Percentiles rank a stretch among this genome's conserved stretches.
Evolutionary conservation across 2,888 invertebrate species (phyloP).

Genomic region (Oligia latruncula): DNA sequence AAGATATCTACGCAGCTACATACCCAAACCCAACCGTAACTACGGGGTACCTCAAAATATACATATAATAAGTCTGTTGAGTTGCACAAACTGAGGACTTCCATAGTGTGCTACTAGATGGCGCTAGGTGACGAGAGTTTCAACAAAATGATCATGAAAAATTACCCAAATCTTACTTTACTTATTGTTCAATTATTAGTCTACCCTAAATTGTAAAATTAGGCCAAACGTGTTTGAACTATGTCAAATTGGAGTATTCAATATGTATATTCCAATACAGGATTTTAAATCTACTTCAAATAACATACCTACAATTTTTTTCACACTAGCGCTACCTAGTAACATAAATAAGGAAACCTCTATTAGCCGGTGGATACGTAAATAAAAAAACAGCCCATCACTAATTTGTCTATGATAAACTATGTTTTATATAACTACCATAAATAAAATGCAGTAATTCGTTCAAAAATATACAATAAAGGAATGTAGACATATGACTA

Average conservation of each 20-base stretch:
- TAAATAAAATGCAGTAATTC: slow-evolving; percentile 81
- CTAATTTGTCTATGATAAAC: slow-evolving; percentile 81
- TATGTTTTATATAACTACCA: slow-evolving; percentile 75
- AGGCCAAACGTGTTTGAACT: slow-evolving; percentile 60
- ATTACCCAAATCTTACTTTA: slow-evolving; percentile 47
- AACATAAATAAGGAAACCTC: slow-evolving; percentile 57
- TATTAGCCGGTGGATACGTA: slow-evolving; percentile 68
- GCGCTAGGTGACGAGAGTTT: slow-evolving; percentile 48
- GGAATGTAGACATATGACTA: slow-evolving; percentile 81
- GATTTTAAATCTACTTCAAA: slow-evolving; percentile 46
- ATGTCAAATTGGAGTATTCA: slow-evolving; percentile 43
- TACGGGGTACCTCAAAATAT: slow-evolving; percentile 78
- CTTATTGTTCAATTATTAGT: slow-evolving; percentile 46
- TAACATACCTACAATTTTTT: slow-evolving; percentile 17
- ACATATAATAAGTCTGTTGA: slow-evolving; percentile 66
- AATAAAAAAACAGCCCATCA: slow-evolving; percentile 83
- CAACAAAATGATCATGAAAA: slow-evolving; percentile 35
- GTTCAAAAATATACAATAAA: slow-evolving; percentile 76
- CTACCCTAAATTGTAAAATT: slow-evolving; percentile 57
- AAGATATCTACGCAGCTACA: slow-evolving; percentile 71
- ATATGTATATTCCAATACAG: slow-evolving; percentile 26
- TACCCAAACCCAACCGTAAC: slow-evolving; percentile 77
- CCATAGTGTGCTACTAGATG: slow-evolving; percentile 59
- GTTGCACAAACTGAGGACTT: slow-evolving; percentile 69
- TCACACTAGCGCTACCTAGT: slow-evolving; percentile 60